Evolutionary conservation across 1,140 invertebrate species (phyloP).

Genomic region (Plectrocnemia conspersa): DNA sequence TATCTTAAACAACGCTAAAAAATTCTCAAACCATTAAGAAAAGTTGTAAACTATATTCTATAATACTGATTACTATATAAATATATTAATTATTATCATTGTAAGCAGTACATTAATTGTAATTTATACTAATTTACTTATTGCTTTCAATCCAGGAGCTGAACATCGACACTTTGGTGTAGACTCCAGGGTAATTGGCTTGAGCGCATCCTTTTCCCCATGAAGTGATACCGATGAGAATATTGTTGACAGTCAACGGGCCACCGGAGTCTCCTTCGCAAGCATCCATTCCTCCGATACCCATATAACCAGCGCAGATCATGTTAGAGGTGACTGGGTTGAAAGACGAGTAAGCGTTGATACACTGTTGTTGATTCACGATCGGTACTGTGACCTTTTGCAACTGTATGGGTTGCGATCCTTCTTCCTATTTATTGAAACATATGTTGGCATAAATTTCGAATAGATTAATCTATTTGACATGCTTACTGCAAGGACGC

Average conservation of each 20-base stretch:
- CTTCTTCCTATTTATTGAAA: constrained; percentile 35
- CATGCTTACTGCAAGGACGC: constrained; percentile 27
- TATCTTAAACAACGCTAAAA: too few species aligned
- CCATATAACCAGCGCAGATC: constrained; percentile 49
- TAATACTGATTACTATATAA: too few species aligned
- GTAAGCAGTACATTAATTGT: too few species aligned
- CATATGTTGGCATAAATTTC: background rate
- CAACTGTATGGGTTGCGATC: constrained; percentile 35
- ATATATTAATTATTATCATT: too few species aligned
- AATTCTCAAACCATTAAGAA: too few species aligned
- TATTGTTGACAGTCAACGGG: constrained; percentile 33
- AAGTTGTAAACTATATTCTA: too few species aligned
- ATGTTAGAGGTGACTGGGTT: constrained; percentile 50
- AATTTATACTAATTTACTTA: background rate
- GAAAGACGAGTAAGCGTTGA: constrained; percentile 42
- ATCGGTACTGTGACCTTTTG: constrained; percentile 48
- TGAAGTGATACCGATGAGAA: constrained; percentile 58
- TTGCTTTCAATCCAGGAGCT: constrained; percentile 39
- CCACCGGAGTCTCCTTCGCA: constrained; percentile 26
- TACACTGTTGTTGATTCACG: constrained; percentile 47
- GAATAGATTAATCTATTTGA: background rate
- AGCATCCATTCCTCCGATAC: constrained; percentile 28
- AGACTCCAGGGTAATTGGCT: constrained; percentile 59
- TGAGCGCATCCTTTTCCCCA: constrained; percentile 65
- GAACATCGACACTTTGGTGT: constrained; percentile 57